Evolutionary conservation across 1,140 invertebrate genomes (phyloP), one percentile per base, ranked within the genome.

Genomic region (Cotesia vestalis): DNA sequence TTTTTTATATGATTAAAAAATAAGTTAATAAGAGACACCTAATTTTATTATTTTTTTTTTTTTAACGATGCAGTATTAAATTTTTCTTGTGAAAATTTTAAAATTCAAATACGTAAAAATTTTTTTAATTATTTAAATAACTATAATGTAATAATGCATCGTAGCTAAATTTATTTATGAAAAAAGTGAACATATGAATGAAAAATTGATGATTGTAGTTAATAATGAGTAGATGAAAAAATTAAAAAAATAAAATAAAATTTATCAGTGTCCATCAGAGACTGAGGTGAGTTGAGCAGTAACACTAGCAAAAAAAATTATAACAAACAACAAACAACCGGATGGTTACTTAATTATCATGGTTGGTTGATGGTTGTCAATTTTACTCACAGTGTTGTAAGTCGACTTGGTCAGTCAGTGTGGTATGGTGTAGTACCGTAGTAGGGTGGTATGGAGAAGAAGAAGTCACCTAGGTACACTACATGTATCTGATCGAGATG

Each of bases 331-430:
- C 52, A 66, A 36, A 46, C 51, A 61, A 71, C 55, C n/a, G 53
- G 40, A 62, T 71, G 40, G 40, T 46, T 46, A 46, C 11, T 46
- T 46, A 46, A 9, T 46, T 59, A 59, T 71, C 55, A 67, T 67
- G 36, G 62, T 71, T 57, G 55, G 40, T 72, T 68, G 40, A 61
- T 72, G 63, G 53, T 36, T 82, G 78, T 78, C 78, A 76, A 82
- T 75, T 84, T 84, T 85, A 85, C 83, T 84, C 83, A 85, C 83
- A 79, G 81, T 83, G 81, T 80, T 83, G 81, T 80, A 80, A 83
- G 83, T 81, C 78, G 83, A 83, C 82, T 83, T 78, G 80, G 77
- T 82, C 79, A 82, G 80, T 83, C 80, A 81, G 81, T 83, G 81
- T 83, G 80, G 81, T 79, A 57, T 46, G 40, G 40, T 46, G 40